These are phyloP conservation scores for Gadus chalcogrammus DNA, from an alignment of 2,113 vertebrate species.

Conservation along the genomic window DNA sequence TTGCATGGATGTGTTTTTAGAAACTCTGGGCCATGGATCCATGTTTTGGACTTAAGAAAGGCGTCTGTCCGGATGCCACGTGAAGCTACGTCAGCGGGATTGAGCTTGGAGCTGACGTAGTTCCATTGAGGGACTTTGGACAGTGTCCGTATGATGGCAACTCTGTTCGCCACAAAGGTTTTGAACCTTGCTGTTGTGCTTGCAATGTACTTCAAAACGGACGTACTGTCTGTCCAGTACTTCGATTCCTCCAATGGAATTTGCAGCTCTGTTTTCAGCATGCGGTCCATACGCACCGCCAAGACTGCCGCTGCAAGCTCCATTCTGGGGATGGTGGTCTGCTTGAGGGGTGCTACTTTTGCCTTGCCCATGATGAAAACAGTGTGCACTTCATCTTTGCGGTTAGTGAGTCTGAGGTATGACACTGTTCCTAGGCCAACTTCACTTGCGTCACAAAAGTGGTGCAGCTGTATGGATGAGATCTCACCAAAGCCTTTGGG, in stretches of 20 bases:
- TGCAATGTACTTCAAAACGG: conserved; percentile 10
- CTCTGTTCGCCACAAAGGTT: background rate
- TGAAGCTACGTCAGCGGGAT: background rate
- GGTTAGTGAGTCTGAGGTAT: background rate
- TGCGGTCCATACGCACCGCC: background rate
- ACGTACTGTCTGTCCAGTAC: conserved; percentile 14
- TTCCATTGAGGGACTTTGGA: background rate
- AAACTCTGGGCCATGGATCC: background rate
- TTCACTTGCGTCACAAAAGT: conserved; percentile 17
- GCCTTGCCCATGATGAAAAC: conserved; percentile 9
- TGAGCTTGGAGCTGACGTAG: conserved; percentile 2
- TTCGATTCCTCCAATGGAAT: background rate
- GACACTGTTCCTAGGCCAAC: background rate
- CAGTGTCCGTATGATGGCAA: background rate
- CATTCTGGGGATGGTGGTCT: background rate
- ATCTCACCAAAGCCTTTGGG: background rate
- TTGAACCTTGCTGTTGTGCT: conserved; percentile 9
- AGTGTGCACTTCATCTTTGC: background rate
- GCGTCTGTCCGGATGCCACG: background rate
- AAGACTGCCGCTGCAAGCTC: conserved; percentile 4
- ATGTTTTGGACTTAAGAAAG: background rate
- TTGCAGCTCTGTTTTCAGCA: background rate
- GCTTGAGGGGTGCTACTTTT: background rate
- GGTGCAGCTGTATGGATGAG: background rate
- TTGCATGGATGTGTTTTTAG: background rate